A percentile compares a stretch with the other conserved stretches of the same genome.
These are phyloP conservation scores for Danaus chrysippus DNA, from an alignment of 2,888 invertebrate genomes.

Conservation along the genomic window DNA sequence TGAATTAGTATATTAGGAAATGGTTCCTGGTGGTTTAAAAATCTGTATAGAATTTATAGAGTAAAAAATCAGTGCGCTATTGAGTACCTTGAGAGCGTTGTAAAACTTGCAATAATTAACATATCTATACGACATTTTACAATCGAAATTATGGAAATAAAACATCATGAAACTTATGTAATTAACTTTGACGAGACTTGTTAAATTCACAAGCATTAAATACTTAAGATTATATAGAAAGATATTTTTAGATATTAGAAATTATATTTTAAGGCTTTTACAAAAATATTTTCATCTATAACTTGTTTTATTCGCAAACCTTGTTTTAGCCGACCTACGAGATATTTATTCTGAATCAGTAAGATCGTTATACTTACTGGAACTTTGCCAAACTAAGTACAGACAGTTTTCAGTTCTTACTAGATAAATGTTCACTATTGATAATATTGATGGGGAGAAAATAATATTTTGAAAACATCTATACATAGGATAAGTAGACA, in stretches of 20 bases:
- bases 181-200: not conserved
- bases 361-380: too few species aligned
- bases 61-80: conserved; percentile 18
- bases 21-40: conserved; percentile 3
- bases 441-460: too few species aligned
- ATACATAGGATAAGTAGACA: too few species aligned
- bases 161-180: too few species aligned
- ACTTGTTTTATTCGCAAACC: conserved; percentile 6
- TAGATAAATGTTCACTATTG: not conserved
- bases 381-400: too few species aligned
- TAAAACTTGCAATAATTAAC: too few species aligned
- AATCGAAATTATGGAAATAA: too few species aligned
- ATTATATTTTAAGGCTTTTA: conserved; percentile 1
- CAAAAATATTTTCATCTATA: conserved; percentile 6
- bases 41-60: conserved; percentile 3
- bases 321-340: too few species aligned
- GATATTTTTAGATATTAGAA: not conserved
- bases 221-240: conserved; percentile 4
- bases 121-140: too few species aligned
- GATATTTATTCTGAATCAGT: too few species aligned
- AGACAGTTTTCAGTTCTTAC: too few species aligned
- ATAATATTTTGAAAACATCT: too few species aligned
- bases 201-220: conserved; percentile 12
- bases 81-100: conserved; percentile 11
- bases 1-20: conserved; percentile 4